A percentile compares a stretch with the other conserved stretches of the same genome.
phyloP scores from a whole-genome alignment of 64 coral and sea anemone species.

The Stichodactyla mertensii region DNA sequence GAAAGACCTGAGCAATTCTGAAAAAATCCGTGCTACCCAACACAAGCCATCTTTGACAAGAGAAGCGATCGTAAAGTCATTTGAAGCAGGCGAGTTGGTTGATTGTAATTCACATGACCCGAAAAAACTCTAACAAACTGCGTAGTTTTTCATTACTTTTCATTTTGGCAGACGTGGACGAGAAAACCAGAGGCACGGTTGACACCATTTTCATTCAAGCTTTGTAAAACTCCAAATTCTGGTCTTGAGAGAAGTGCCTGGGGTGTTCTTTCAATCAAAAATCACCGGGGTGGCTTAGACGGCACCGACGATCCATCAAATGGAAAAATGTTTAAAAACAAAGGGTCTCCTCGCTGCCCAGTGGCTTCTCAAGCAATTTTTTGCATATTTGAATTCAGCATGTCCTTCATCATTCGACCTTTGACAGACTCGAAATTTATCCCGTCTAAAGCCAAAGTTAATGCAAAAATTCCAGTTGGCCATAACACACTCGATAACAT shows the following conservation, averaged over 20 bases:
- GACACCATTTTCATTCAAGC: not conserved
- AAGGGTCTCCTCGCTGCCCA: not conserved
- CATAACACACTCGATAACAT: not conserved
- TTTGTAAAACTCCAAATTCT: not conserved
- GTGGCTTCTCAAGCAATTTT: conserved; percentile 17
- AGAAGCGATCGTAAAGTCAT: conserved; percentile 10
- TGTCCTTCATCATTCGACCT: not conserved
- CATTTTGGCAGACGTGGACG: conserved; percentile 18
- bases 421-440: not conserved
- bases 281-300: no score
- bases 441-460: not conserved
- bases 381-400: conserved; percentile 15
- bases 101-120: not conserved
- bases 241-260: no score
- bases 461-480: not conserved
- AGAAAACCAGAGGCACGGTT: conserved; percentile 26
- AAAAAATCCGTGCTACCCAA: not conserved
- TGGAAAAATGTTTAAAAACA: no score
- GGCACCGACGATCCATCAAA: no score
- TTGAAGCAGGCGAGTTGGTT: conserved; percentile 13
- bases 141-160: conserved; percentile 14
- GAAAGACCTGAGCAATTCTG: conserved; percentile 2
- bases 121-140: conserved; percentile 13
- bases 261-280: no score
- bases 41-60: conserved; percentile 13